Evolutionary conservation across 2,113 vertebrate genomes (phyloP), one percentile per base, ranked within the genome.

Genomic region (Xiphophorus hellerii): DNA sequence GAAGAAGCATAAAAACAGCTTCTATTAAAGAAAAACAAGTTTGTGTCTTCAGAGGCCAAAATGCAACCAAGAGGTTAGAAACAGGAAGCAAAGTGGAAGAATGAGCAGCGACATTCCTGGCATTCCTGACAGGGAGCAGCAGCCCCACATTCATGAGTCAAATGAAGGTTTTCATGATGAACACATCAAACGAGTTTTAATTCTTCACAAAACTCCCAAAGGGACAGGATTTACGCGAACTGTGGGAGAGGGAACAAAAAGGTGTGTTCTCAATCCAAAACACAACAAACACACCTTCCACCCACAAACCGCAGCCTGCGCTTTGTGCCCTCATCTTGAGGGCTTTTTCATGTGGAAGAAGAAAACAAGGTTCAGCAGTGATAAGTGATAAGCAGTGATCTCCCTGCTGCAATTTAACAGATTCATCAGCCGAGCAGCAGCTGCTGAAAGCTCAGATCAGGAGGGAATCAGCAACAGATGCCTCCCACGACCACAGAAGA

Each of bases 291-390:
- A 65, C 17, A 27, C 61, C 60, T 65, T 44, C 77, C 51, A 25
- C 58, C 51, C 31, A n/a, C 71, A 69, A 64, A 73, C 71, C 61
- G 30, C 66, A 3, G 22, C 0, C 29, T 51, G 15, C 13, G 48
- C 71, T 80, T 66, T 80, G 78, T 69, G 28, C 44, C 15, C 3
- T 80, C 78, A 74, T 80, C 33, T 66, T 60, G 72, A 65, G 78
- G 66, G 29, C 71, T 29, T 31, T 74, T 70, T 80, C 42, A 80
- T 80, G 78, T 78, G 77, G 70, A 68, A 33, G 37, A 22, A 35
- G 58, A 62, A 25, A 67, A 37, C 51, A 78, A 0, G 28, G 17
- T 62, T 60, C 27, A 71, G 44, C 25, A 33, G 33, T 37, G 29
- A 78, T 58, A 22, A 14, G 44, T 28, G n/a, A 28, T 28, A 28